Evolutionary conservation across 2,797 vertebrate genomes (phyloP).

Genomic region (Crypturellus tataupa): DNA sequence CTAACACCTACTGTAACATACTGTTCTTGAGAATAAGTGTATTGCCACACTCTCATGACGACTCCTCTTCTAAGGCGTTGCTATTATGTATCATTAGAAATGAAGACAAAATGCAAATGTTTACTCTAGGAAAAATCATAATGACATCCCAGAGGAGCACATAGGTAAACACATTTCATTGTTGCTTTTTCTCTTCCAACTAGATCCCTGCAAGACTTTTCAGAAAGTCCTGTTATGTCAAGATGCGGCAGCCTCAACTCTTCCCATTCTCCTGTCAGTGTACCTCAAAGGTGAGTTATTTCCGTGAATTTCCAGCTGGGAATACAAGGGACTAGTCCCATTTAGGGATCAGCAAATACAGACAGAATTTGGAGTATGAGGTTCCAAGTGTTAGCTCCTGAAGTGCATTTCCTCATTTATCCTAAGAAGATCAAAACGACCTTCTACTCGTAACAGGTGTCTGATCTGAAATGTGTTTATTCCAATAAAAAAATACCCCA

Average conservation of each 20-base stretch:
- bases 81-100: slow-evolving; percentile 49
- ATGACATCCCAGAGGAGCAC: slow-evolving; percentile 15
- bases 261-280: slow-evolving; percentile 50
- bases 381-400: background rate
- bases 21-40: slow-evolving; percentile 63
- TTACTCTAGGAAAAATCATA: slow-evolving; percentile 54
- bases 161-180: slow-evolving; percentile 24
- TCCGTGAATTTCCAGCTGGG: background rate
- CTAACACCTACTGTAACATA: slow-evolving; percentile 80
- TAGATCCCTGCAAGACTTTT: slow-evolving; percentile 73
- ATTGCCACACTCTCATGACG: background rate
- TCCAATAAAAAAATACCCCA: background rate
- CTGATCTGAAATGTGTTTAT: background rate
- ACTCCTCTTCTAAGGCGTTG: slow-evolving; percentile 35
- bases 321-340: background rate
- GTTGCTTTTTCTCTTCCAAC: background rate
- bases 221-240: slow-evolving; percentile 74
- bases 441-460: background rate
- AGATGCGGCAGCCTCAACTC: slow-evolving; percentile 82
- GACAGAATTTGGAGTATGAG: background rate
- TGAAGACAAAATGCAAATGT: slow-evolving; percentile 61
- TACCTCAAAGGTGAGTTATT: slow-evolving; percentile 82
- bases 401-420: background rate
- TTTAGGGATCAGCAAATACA: background rate
- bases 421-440: background rate